Conservation (phyloP, 2,888 invertebrate species). For the Lasioglossum calceatum region DNA sequence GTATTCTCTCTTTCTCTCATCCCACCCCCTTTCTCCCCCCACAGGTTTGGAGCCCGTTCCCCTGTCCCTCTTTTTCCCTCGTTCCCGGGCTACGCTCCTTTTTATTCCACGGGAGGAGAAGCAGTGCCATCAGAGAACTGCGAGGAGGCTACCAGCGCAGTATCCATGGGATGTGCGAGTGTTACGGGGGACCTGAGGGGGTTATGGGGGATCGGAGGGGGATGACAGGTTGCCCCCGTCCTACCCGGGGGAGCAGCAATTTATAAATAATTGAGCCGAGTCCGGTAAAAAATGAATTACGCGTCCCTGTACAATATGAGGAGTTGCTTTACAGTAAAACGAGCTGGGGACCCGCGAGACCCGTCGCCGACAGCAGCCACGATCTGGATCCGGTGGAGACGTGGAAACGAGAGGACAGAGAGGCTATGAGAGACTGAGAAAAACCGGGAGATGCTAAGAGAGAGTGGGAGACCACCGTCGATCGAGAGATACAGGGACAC, state of each 20-base stretch:
- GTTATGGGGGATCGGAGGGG: constrained; percentile 35
- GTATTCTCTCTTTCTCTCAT: not conserved
- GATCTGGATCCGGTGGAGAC: constrained; percentile 1
- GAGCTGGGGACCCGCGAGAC: constrained; percentile 83
- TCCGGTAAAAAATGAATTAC: constrained; percentile 85
- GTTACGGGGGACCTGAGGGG: not conserved
- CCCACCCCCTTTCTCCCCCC: not conserved
- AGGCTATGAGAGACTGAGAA: not conserved
- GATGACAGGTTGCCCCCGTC: constrained; percentile 66
- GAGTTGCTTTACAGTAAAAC: constrained; percentile 83
- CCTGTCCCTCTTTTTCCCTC: constrained; percentile 16
- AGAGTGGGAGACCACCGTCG: not conserved
- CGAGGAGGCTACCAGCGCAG: constrained; percentile 19
- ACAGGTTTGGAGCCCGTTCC: not conserved
- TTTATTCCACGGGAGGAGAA: constrained; percentile 55
- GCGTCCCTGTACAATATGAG: constrained; percentile 84
- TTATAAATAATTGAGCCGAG: constrained; percentile 84
- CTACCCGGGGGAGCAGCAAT: constrained; percentile 83
- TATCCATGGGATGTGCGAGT: constrained; percentile 10
- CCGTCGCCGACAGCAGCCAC: constrained; percentile 20
- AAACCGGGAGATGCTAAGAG: not conserved
- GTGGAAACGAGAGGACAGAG: constrained; percentile 18
- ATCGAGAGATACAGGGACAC: constrained; percentile 47
- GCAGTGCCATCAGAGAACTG: constrained; percentile 50
- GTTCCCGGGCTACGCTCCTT: constrained; percentile 37